Base-by-base conservation (phyloP, 2,113 vertebrate species). In the Prunella fulvescens region DNA sequence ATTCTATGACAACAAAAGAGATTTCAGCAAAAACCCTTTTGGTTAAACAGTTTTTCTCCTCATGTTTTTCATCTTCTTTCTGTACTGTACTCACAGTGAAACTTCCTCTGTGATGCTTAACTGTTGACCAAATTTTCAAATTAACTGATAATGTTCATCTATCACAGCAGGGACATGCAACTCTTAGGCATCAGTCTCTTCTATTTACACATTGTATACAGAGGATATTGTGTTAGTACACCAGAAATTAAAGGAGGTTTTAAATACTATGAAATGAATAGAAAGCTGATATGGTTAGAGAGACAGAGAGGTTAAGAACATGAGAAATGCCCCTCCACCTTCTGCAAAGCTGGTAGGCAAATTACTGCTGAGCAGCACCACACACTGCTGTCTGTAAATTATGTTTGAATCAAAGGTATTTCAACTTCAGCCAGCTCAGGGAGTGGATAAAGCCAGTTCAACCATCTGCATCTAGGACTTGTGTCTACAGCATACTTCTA, bases 181-280 rank as follows among this genome's bases (percentile, higher is more conserved):
- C 11, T 7, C 4, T 26, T 35, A 57, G 14, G 17, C 58, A 37
- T 29, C 45, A 11, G 13, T 44, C 31, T 35, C 19, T 56, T 65
- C 42, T 78, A 29, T 13, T 12, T 23, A 19, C 1, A 25, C 58
- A 12, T 7, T 53, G 25, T 39, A 7, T 39, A 14, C 6, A 44
- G 7, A 65, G 4, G 29, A 50, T 66, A 10, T 17, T 42, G 10
- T 31, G 26, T 3, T 11, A 12, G 1, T 2, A 14, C 1, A n/a
- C 13, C 26, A 66, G n/a, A 60, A 84, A 76, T 65, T 33, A 60
- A 74, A 58, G 7, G 11, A 56, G 12, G 2, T 37, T 66, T 85
- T 37, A 67, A 60, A 51, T 40, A 33, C 24, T 20, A 29, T 33
- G 18, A 80, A 51, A 29, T 33, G 18, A 80, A 51, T 5, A 53